These are phyloP conservation scores for Tapirus terrestris DNA, from an alignment of 2,113 vertebrate species.

Conservation along the genomic window DNA sequence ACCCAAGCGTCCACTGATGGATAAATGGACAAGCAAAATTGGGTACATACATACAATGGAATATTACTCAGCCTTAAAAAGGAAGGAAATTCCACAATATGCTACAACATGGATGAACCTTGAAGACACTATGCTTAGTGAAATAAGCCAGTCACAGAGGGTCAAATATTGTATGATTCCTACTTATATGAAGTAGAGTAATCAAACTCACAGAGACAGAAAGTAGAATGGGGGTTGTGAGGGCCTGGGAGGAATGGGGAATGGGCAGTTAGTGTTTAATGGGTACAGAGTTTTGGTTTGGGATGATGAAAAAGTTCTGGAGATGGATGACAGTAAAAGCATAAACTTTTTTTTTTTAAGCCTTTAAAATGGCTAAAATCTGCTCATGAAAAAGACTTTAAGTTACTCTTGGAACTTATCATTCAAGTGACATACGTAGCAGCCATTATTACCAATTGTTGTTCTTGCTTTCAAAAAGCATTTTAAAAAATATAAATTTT, in stretches of 20 bases:
- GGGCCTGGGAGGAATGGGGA: not conserved
- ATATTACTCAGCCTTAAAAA: not conserved
- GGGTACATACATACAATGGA: too few species aligned
- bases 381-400: not conserved
- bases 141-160: not conserved
- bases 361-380: not conserved
- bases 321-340: not conserved
- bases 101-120: too few species aligned
- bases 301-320: not conserved
- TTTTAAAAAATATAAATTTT: conserved; percentile 1
- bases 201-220: not conserved
- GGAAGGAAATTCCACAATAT: not conserved
- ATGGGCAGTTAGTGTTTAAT: not conserved
- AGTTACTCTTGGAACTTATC: not conserved
- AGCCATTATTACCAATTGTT: not conserved
- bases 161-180: not conserved
- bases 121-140: not conserved
- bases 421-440: not conserved
- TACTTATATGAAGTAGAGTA: not conserved
- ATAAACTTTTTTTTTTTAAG: not conserved
- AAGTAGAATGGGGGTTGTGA: not conserved
- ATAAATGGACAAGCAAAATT: not conserved
- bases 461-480: not conserved
- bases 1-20: not conserved
- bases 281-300: not conserved